Conservation (phyloP, 2,888 invertebrate genomes). For the Pristionchus mayeri region DNA sequence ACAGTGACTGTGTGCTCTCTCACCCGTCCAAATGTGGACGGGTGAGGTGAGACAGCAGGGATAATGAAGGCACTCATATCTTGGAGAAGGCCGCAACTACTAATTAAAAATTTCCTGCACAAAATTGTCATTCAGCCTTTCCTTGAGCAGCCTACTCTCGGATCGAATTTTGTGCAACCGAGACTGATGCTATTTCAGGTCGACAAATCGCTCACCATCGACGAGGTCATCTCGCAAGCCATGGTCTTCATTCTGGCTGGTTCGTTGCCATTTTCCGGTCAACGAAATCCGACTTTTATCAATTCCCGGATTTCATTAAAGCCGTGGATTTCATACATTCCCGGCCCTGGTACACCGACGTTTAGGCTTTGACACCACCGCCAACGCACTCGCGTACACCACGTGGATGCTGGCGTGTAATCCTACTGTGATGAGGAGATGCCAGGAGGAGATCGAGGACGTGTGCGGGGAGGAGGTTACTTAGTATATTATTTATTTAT, state of each 20-base stretch:
- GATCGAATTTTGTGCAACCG: too few relatives aligned
- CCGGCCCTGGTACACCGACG: not conserved
- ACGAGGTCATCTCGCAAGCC: constrained; percentile 37
- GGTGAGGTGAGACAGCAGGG: too few relatives aligned
- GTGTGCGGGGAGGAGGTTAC: constrained; percentile 38
- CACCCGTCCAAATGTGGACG: too few relatives aligned
- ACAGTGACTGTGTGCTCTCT: too few relatives aligned
- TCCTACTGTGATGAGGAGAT: not conserved
- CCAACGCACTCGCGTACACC: constrained; percentile 48
- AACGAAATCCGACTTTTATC: not conserved
- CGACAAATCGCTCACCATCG: constrained; percentile 22
- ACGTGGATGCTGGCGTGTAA: constrained; percentile 24
- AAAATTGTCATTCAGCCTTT: too few relatives aligned
- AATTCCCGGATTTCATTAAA: not conserved
- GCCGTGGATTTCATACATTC: not conserved
- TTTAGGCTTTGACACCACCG: constrained; percentile 48
- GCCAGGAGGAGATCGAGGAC: constrained; percentile 39
- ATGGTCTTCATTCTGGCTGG: constrained; percentile 38
- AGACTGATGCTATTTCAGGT: too few relatives aligned
- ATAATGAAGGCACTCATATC: too few relatives aligned
- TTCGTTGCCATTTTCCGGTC: not conserved
- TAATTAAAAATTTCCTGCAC: too few relatives aligned
- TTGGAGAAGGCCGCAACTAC: too few relatives aligned
- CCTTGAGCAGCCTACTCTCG: too few relatives aligned
- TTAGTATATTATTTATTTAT: too few relatives aligned